Evolutionary conservation across 2,797 vertebrate genomes (phyloP).

Genomic region (Mastacembelus armatus): DNA sequence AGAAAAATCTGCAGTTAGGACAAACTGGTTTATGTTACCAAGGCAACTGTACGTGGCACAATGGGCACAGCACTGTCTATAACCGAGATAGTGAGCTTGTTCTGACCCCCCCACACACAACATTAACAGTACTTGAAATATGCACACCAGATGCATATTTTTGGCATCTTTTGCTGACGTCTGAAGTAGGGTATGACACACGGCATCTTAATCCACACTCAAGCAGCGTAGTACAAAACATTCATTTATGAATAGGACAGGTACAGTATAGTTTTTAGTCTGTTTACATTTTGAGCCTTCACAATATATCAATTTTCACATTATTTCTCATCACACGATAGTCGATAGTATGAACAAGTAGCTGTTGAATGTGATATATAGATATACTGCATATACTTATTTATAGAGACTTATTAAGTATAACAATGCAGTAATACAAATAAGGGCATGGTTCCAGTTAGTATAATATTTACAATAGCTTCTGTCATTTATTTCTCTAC

Average conservation of each 20-base stretch:
- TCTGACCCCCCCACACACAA: slow-evolving; percentile 70
- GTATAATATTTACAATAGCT: slow-evolving; percentile 66
- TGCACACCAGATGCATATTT: slow-evolving; percentile 65
- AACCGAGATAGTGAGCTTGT: slow-evolving; percentile 69
- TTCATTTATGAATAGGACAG: slow-evolving; percentile 60
- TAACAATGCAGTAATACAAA: slow-evolving; percentile 64
- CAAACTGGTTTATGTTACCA: slow-evolving; percentile 80
- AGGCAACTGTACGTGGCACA: slow-evolving; percentile 81
- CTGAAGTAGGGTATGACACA: slow-evolving; percentile 50
- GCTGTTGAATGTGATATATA: slow-evolving; percentile 62
- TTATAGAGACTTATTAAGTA: slow-evolving; percentile 48
- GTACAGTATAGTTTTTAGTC: slow-evolving; percentile 56
- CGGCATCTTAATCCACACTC: slow-evolving; percentile 62
- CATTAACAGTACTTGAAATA: slow-evolving; percentile 71
- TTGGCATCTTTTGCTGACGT: slow-evolving; percentile 76
- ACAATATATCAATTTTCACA: slow-evolving; percentile 50
- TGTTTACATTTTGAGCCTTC: slow-evolving; percentile 56
- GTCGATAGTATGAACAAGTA: slow-evolving; percentile 59
- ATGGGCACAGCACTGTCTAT: slow-evolving; percentile 74
- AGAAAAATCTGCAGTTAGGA: slow-evolving; percentile 73
- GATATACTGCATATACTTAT: slow-evolving; percentile 63
- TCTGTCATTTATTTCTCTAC: slow-evolving; percentile 60
- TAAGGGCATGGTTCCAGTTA: slow-evolving; percentile 55
- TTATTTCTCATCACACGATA: slow-evolving; percentile 61
- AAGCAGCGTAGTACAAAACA: slow-evolving; percentile 74